Evolutionary conservation across 2,113 vertebrate genomes (phyloP).

Genomic region (Mirza zaza): DNA sequence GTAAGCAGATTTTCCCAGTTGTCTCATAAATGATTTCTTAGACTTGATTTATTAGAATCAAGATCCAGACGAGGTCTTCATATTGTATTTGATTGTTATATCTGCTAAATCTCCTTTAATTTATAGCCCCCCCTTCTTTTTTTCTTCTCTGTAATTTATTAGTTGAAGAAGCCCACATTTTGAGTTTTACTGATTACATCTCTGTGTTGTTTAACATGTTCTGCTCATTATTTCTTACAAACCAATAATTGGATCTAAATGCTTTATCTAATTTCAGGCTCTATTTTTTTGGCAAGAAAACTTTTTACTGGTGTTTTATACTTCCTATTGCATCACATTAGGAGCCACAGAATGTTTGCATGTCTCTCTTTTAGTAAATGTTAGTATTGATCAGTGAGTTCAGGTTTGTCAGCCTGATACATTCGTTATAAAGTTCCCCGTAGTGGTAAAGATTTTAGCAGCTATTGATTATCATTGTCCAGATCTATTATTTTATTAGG

Average conservation of each 20-base stretch:
- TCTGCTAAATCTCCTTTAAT: background rate
- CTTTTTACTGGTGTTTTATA: background rate
- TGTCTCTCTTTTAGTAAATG: background rate
- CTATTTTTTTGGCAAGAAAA: background rate
- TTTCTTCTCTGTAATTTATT: background rate
- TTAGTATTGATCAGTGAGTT: background rate
- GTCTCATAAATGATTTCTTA: slow-evolving; percentile 25
- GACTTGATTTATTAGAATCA: background rate
- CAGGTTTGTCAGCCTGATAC: background rate
- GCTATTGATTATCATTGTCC: background rate
- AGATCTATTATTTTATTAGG: background rate
- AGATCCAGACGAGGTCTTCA: background rate
- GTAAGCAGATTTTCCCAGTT: background rate
- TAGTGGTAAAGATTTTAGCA: slow-evolving; percentile 15
- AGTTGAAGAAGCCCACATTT: background rate
- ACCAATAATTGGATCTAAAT: background rate
- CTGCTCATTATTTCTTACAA: background rate
- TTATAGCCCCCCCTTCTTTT: background rate
- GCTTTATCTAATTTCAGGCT: background rate
- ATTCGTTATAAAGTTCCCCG: background rate
- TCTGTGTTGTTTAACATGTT: background rate
- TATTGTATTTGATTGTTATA: background rate
- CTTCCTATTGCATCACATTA: background rate
- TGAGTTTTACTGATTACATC: background rate
- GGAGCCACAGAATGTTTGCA: background rate